Conservation (phyloP, 2,113 vertebrate species). For the Apaloderma vittatum region DNA sequence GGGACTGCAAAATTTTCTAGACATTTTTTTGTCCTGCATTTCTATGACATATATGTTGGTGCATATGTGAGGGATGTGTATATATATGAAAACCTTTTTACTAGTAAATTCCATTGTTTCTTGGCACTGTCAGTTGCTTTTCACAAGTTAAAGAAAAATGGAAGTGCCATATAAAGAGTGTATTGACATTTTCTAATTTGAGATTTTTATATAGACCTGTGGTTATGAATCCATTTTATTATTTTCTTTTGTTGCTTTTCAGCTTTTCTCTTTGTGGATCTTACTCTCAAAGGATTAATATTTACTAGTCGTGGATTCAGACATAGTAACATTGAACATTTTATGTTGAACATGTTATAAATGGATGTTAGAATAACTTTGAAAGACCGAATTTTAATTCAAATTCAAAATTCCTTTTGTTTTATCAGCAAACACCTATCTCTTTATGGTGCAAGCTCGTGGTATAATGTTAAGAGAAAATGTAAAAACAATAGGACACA, state of each 20-base stretch:
- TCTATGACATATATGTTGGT: neutral
- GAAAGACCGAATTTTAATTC: constrained; percentile 10
- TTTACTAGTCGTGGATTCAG: neutral
- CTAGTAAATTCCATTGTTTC: neutral
- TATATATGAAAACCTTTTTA: neutral
- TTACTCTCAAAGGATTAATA: neutral
- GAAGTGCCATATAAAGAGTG: neutral
- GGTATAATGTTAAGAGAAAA: constrained; percentile 97
- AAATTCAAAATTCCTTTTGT: constrained; percentile 33
- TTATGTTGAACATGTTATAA: neutral
- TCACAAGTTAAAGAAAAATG: neutral
- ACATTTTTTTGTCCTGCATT: neutral
- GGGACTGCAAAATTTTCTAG: neutral
- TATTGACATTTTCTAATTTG: neutral
- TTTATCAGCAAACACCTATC: constrained; percentile 93
- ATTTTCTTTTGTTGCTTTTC: neutral
- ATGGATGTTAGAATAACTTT: neutral
- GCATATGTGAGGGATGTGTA: neutral
- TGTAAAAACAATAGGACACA: constrained; percentile 94
- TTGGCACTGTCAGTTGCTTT: neutral
- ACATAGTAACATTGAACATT: neutral
- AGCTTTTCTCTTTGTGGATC: neutral
- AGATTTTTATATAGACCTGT: neutral
- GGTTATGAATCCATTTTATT: neutral
- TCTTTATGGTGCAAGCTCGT: constrained; percentile 98